Evolutionary conservation across 1,140 invertebrate genomes (phyloP).

Genomic region (Orussus abietinus): DNA sequence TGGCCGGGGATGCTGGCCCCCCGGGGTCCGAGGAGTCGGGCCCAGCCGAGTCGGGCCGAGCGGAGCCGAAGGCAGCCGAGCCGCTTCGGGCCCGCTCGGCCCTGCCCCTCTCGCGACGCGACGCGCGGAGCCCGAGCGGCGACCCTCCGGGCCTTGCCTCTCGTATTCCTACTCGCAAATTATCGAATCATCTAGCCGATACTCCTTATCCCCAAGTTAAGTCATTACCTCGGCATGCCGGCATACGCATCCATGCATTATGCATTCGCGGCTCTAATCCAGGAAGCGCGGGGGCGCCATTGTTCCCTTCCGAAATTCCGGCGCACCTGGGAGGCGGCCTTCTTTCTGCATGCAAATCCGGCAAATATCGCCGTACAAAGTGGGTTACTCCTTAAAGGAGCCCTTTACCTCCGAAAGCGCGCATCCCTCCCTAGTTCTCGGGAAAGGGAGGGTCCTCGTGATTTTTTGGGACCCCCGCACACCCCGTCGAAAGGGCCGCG

Average conservation of each 20-base stretch:
- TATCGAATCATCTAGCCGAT: slow-evolving; percentile 45
- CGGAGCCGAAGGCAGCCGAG: too few relatives aligned
- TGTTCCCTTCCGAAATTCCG: too few relatives aligned
- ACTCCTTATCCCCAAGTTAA: slow-evolving; percentile 44
- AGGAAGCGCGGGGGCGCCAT: too few relatives aligned
- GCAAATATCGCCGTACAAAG: too few relatives aligned
- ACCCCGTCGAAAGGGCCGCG: slow-evolving; percentile 6
- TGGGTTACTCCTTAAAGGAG: too few relatives aligned
- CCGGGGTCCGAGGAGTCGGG: slow-evolving; percentile 20
- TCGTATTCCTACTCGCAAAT: slow-evolving; percentile 29
- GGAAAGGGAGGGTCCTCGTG: too few relatives aligned
- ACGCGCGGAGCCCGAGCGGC: slow-evolving; percentile 1
- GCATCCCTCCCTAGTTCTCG: too few relatives aligned
- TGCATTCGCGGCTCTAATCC: slow-evolving; percentile 19
- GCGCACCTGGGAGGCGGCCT: too few relatives aligned
- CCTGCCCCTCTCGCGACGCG: slow-evolving; percentile 20
- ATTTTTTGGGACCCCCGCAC: slow-evolving; percentile 21
- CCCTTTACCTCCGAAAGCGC: too few relatives aligned
- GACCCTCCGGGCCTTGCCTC: slow-evolving; percentile 1
- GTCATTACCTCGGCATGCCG: slow-evolving; percentile 41
- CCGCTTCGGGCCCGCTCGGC: slow-evolving; percentile 16
- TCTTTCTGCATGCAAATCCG: too few relatives aligned
- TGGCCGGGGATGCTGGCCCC: slow-evolving; percentile 17
- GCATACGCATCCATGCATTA: slow-evolving; percentile 18
- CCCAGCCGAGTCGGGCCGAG: too few relatives aligned